Conservation (phyloP, 2,888 invertebrate species). For the Suillia variegata region DNA sequence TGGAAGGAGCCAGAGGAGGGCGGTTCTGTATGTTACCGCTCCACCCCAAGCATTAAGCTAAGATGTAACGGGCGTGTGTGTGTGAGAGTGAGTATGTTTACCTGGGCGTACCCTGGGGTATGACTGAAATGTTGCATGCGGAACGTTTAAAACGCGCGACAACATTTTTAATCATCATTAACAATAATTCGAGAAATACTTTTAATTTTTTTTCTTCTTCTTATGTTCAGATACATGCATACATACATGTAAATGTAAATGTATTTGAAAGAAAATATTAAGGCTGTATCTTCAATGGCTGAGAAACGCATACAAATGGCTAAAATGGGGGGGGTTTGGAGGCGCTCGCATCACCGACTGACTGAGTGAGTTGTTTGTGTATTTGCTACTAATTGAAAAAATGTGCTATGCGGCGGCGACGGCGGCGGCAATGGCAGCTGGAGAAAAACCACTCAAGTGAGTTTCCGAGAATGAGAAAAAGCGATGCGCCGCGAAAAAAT, state of each 20-base stretch:
- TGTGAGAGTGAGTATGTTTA: neutral
- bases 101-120: neutral
- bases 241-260: conserved; percentile 27
- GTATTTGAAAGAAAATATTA: conserved; percentile 10
- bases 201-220: conserved; percentile 39
- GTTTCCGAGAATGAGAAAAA: neutral
- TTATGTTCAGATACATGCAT: conserved; percentile 31
- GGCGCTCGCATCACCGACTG: neutral
- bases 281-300: conserved; percentile 17
- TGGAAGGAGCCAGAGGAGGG: neutral
- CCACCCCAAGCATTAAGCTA: neutral
- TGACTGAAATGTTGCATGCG: neutral
- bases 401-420: conserved; percentile 18
- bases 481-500: conserved; percentile 2
- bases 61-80: neutral
- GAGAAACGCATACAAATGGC: conserved; percentile 20
- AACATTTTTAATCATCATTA: conserved; percentile 58
- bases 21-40: neutral
- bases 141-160: neutral
- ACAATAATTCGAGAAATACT: conserved; percentile 57
- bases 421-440: too few relatives aligned
- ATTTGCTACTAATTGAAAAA: conserved; percentile 29
- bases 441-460: conserved; percentile 7
- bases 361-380: conserved; percentile 20
- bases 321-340: conserved; percentile 22